phyloP scores from a whole-genome alignment of 2,888 invertebrate species.

The Dolichopus griseipennis region DNA sequence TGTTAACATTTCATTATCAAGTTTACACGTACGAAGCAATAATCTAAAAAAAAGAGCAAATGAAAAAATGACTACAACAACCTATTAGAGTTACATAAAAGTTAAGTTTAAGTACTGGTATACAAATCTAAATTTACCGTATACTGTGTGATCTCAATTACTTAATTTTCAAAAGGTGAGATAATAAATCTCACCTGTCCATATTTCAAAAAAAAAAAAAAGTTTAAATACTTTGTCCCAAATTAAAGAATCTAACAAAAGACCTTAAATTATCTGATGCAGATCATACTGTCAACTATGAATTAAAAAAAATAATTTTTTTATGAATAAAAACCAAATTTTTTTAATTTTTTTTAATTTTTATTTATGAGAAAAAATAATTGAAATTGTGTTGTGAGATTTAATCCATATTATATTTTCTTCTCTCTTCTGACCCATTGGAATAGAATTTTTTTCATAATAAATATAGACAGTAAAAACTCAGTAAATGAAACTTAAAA shows the following conservation, averaged over 20 bases:
- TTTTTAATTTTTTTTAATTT: not conserved
- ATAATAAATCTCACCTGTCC: conserved; percentile 3
- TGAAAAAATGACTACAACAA: too few relatives aligned
- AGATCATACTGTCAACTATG: not conserved
- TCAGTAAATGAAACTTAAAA: too few relatives aligned
- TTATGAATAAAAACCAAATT: not conserved
- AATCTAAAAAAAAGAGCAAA: too few relatives aligned
- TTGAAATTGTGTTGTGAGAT: not conserved
- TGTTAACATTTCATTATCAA: not conserved
- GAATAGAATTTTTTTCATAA: too few relatives aligned
- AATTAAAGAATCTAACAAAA: not conserved
- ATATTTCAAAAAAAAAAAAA: not conserved
- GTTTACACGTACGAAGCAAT: not conserved
- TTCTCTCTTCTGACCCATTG: too few relatives aligned
- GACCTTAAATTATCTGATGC: conserved; percentile 1
- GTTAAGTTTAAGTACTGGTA: too few relatives aligned
- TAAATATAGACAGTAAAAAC: too few relatives aligned
- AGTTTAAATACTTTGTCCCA: not conserved
- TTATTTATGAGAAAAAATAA: not conserved
- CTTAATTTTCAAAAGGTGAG: not conserved
- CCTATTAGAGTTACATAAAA: too few relatives aligned
- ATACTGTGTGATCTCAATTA: too few relatives aligned
- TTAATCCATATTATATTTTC: not conserved
- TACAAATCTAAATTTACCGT: too few relatives aligned
- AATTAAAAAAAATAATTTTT: not conserved